A percentile compares a stretch with the other conserved stretches of the same genome.
Conservation (phyloP, 1,140 invertebrate species). For the Mamestra configurata region DNA sequence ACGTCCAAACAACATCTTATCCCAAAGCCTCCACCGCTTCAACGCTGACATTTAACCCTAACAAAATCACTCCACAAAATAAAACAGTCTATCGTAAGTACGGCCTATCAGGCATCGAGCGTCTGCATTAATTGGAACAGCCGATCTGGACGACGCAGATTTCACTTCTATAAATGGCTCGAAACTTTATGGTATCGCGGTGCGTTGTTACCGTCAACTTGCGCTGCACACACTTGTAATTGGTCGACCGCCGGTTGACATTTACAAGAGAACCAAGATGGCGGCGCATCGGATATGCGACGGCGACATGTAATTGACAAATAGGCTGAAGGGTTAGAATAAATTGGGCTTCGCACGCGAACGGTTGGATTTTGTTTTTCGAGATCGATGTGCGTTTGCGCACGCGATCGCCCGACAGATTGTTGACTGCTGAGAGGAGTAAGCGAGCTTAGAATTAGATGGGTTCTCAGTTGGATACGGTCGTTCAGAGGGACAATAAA, state of each 20-base stretch:
- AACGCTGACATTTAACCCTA: slow-evolving; percentile 34
- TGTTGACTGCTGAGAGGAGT: slow-evolving; percentile 16
- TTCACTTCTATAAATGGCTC: slow-evolving; percentile 82
- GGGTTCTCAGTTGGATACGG: neutral
- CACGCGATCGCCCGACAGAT: slow-evolving; percentile 36
- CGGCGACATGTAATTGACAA: slow-evolving; percentile 81
- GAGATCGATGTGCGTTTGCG: slow-evolving; percentile 35
- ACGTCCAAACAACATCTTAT: neutral
- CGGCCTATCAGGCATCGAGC: slow-evolving; percentile 70
- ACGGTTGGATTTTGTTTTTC: slow-evolving; percentile 53
- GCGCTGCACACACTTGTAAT: slow-evolving; percentile 80
- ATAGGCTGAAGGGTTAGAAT: slow-evolving; percentile 70
- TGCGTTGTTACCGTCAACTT: slow-evolving; percentile 77
- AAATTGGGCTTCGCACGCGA: slow-evolving; percentile 51
- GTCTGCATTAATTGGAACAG: slow-evolving; percentile 81
- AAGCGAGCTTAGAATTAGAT: slow-evolving; percentile 21
- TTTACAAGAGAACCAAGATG: slow-evolving; percentile 81
- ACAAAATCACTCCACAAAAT: slow-evolving; percentile 26
- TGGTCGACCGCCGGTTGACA: slow-evolving; percentile 81
- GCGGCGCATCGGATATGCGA: slow-evolving; percentile 78
- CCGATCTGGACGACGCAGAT: slow-evolving; percentile 66
- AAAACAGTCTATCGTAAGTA: slow-evolving; percentile 38
- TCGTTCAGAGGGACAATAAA: neutral
- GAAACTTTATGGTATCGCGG: slow-evolving; percentile 82
- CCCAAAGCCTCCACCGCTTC: neutral